Percentiles rank a stretch among this genome's conserved stretches.
phyloP scores from a whole-genome alignment of 1,140 invertebrate species.

The Aethina tumida region DNA sequence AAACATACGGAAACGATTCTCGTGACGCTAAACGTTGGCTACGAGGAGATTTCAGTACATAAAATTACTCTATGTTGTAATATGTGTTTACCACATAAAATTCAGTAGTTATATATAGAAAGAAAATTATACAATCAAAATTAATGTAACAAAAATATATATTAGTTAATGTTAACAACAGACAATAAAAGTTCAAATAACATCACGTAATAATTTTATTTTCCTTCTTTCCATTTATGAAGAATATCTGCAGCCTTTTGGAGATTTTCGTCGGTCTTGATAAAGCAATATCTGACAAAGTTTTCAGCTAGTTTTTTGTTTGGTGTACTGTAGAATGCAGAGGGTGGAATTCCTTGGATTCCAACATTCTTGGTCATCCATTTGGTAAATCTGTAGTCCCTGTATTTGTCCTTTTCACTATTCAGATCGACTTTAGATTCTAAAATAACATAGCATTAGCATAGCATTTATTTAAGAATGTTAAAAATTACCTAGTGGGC shows the following conservation, averaged over 20 bases:
- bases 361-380: constrained; percentile 93
- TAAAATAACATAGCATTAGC: constrained; percentile 28
- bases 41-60: constrained; percentile 31
- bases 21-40: constrained; percentile 59
- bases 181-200: too few relatives aligned
- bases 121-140: too few relatives aligned
- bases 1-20: constrained; percentile 59
- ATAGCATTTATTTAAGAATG: constrained; percentile 3
- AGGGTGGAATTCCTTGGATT: constrained; percentile 86
- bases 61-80: constrained; percentile 9
- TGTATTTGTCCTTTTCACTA: constrained; percentile 57
- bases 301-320: constrained; percentile 82
- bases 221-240: constrained; percentile 44
- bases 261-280: constrained; percentile 79
- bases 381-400: constrained; percentile 89
- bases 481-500: constrained; percentile 48
- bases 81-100: too few relatives aligned
- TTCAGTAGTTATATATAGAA: too few relatives aligned
- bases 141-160: too few relatives aligned
- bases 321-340: constrained; percentile 79
- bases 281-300: constrained; percentile 86
- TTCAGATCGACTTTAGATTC: constrained; percentile 52
- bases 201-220: too few relatives aligned
- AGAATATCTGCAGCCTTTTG: constrained; percentile 56
- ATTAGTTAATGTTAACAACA: too few relatives aligned